Evolutionary conservation across 2,888 invertebrate genomes (phyloP).

Genomic region (Andrena camellia): DNA sequence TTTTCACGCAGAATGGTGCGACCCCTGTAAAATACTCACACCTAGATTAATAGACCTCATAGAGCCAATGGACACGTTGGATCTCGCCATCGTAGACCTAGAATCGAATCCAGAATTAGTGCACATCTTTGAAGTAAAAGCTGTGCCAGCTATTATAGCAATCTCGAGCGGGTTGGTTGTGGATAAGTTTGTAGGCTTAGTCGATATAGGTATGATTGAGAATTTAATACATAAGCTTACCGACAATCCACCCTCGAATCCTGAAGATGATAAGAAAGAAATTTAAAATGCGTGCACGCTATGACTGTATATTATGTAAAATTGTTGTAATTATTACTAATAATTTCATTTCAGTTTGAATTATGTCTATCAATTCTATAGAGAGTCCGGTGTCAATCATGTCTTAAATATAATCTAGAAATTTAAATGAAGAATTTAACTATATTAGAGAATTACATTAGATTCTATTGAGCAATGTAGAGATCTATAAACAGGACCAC

Average conservation of each 20-base stretch:
- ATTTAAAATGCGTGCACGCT: slow-evolving; percentile 9
- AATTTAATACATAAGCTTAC: slow-evolving; percentile 89
- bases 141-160: slow-evolving; percentile 93
- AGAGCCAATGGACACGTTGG: slow-evolving; percentile 90
- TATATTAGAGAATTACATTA: neutral
- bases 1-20: slow-evolving; percentile 96
- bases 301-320: slow-evolving; percentile 25
- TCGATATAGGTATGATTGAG: slow-evolving; percentile 93
- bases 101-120: slow-evolving; percentile 93
- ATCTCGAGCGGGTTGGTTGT: slow-evolving; percentile 93
- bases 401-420: slow-evolving; percentile 12
- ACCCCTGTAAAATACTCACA: slow-evolving; percentile 94
- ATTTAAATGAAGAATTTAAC: neutral
- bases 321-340: slow-evolving; percentile 20
- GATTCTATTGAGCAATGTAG: slow-evolving; percentile 11
- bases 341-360: slow-evolving; percentile 10
- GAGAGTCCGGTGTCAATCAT: neutral
- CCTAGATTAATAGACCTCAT: slow-evolving; percentile 93
- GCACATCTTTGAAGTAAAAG: slow-evolving; percentile 93
- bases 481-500: neutral
- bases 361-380: neutral
- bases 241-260: slow-evolving; percentile 40
- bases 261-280: slow-evolving; percentile 43
- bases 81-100: slow-evolving; percentile 93
- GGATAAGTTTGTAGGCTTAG: slow-evolving; percentile 95